phyloP scores from a whole-genome alignment of 2,797 vertebrate species.

The Rhinatrema bivittatum region DNA sequence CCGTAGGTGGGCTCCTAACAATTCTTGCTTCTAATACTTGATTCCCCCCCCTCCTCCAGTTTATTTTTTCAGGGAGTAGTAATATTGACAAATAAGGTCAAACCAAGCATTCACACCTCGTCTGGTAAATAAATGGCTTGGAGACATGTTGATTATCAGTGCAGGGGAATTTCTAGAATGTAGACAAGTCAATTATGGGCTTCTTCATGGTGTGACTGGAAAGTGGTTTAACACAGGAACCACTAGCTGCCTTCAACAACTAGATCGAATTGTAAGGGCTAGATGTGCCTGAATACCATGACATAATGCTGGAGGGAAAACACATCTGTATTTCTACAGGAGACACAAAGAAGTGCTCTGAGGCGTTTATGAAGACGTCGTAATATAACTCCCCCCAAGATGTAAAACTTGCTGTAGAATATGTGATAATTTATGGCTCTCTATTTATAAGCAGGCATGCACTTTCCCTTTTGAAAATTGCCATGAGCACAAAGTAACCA shows the following conservation, averaged over 20 bases:
- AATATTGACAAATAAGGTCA: conserved; percentile 31
- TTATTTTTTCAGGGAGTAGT: conserved; percentile 32
- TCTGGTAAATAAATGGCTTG: conserved; percentile 40
- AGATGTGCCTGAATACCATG: background rate
- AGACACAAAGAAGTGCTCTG: too few species aligned
- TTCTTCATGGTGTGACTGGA: background rate
- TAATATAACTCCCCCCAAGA: too few species aligned
- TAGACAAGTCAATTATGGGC: background rate
- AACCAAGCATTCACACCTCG: conserved; percentile 40
- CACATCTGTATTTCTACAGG: background rate
- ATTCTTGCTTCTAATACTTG: conserved; percentile 34
- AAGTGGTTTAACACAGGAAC: background rate
- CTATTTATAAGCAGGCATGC: too few species aligned
- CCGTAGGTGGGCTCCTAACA: conserved; percentile 25
- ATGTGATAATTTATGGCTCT: too few species aligned
- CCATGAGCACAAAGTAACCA: too few species aligned
- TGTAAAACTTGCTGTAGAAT: too few species aligned
- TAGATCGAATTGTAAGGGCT: background rate
- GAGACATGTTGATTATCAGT: conserved; percentile 23
- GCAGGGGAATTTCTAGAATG: conserved; percentile 25
- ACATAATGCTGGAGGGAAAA: background rate
- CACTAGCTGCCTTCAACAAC: background rate
- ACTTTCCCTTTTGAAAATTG: too few species aligned
- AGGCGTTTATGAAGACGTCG: too few species aligned
- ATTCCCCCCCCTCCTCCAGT: conserved; percentile 25